A percentile compares a stretch with the other conserved stretches of the same genome.
These are phyloP conservation scores for Percopsis omiscomaycus DNA, from an alignment of 2,797 vertebrate species.

Conservation along the genomic window DNA sequence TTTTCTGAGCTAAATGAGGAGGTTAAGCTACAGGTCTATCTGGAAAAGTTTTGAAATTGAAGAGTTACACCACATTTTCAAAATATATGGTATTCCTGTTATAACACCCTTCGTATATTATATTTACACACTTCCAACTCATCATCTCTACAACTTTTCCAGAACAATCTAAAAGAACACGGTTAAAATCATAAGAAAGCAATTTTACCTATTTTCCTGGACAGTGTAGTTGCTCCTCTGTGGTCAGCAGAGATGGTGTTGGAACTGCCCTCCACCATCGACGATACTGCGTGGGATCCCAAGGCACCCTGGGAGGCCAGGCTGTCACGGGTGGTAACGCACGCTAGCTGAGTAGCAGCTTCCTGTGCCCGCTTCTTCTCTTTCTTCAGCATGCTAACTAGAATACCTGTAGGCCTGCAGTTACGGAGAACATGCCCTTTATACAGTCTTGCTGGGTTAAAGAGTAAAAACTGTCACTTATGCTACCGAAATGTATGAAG, in stretches of 20 bases:
- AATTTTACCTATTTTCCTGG: conserved; percentile 76
- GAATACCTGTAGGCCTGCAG: conserved; percentile 76
- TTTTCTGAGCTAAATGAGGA: conserved; percentile 13
- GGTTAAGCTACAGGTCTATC: neutral
- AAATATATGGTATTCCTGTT: neutral
- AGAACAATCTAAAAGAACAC: neutral
- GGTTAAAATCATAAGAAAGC: neutral
- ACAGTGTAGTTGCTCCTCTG: conserved; percentile 42
- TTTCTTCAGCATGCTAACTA: conserved; percentile 89
- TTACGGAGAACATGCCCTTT: conserved; percentile 69
- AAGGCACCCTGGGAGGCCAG: conserved; percentile 33
- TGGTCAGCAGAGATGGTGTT: conserved; percentile 28
- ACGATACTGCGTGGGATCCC: conserved; percentile 18
- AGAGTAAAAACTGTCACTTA: neutral
- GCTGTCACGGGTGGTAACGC: conserved; percentile 25
- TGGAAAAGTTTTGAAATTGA: neutral
- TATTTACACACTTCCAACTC: neutral
- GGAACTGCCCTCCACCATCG: conserved; percentile 30
- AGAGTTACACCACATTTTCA: neutral
- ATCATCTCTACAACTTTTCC: neutral
- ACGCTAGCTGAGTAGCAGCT: conserved; percentile 57
- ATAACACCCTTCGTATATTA: neutral
- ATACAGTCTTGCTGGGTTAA: neutral
- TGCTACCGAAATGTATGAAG: neutral
- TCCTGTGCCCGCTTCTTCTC: conserved; percentile 84